Evolutionary conservation across 2,888 invertebrate genomes (phyloP).

Genomic region (Eupithecia dodoneata): DNA sequence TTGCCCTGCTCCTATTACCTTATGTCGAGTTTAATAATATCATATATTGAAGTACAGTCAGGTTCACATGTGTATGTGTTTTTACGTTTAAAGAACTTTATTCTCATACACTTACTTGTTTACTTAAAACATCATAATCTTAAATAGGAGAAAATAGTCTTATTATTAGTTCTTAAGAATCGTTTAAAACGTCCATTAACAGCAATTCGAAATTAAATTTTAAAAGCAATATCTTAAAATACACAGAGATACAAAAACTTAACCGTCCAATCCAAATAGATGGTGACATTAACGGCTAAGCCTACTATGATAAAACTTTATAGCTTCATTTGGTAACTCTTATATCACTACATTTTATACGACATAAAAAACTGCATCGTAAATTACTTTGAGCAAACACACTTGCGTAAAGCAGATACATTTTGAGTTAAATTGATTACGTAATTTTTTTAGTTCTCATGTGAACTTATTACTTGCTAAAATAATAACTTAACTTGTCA

Average conservation of each 20-base stretch:
- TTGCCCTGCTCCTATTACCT: too few relatives aligned
- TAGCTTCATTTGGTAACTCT: conserved; percentile 36
- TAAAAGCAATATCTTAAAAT: conserved; percentile 9
- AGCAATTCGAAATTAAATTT: background rate
- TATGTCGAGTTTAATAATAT: too few relatives aligned
- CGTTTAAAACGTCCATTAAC: background rate
- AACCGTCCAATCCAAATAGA: conserved; percentile 29
- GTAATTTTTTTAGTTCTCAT: conserved; percentile 42
- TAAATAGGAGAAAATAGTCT: background rate
- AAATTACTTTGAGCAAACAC: conserved; percentile 38
- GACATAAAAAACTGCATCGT: conserved; percentile 31
- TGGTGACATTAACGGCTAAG: conserved; percentile 36
- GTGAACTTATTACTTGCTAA: conserved; percentile 15
- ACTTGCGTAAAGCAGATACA: conserved; percentile 38
- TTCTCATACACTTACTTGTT: too few relatives aligned
- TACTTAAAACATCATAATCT: background rate
- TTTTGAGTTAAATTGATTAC: conserved; percentile 40
- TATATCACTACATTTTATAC: conserved; percentile 34
- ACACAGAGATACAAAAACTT: conserved; percentile 20
- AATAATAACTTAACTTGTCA: background rate
- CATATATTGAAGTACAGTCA: too few relatives aligned
- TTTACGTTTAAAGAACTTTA: too few relatives aligned
- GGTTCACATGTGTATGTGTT: too few relatives aligned
- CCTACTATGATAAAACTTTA: conserved; percentile 36
- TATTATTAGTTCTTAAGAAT: background rate